Percentiles rank a stretch among this genome's conserved stretches.
These are phyloP conservation scores for Odocoileus hemionus DNA, from an alignment of 2,113 vertebrate species.

Conservation along the genomic window DNA sequence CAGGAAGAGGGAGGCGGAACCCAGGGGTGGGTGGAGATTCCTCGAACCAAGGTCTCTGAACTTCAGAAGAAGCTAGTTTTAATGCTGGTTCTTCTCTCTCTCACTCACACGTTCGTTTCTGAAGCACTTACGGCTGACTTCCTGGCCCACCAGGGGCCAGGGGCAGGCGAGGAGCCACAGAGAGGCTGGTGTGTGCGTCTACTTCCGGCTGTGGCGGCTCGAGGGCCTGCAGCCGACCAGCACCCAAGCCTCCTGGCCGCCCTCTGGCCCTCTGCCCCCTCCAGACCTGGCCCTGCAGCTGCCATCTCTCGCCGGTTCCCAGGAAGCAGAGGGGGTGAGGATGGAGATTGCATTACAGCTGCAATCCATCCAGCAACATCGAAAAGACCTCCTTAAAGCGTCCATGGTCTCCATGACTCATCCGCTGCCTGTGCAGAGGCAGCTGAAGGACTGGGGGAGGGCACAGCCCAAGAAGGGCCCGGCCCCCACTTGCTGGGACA, in stretches of 20 bases:
- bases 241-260: rapidly evolving
- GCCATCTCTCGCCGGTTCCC: neutral
- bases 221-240: neutral
- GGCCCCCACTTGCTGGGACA: neutral
- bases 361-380: neutral
- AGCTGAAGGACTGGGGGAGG: neutral
- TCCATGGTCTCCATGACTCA: neutral
- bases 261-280: neutral
- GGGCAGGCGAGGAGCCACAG: rapidly evolving
- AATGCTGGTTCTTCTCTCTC: rapidly evolving
- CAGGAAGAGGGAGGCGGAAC: neutral
- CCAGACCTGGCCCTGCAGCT: too few species aligned
- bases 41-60: neutral
- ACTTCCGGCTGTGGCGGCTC: neutral
- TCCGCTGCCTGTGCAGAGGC: neutral
- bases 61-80: neutral
- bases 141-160: neutral
- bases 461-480: neutral
- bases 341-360: neutral
- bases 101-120: neutral
- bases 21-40: rapidly evolving
- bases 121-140: neutral
- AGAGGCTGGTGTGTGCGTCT: neutral
- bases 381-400: constrained; percentile 31
- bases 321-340: neutral